Evolutionary conservation across 1,140 invertebrate genomes (phyloP).

Genomic region (Anastatus disparis): DNA sequence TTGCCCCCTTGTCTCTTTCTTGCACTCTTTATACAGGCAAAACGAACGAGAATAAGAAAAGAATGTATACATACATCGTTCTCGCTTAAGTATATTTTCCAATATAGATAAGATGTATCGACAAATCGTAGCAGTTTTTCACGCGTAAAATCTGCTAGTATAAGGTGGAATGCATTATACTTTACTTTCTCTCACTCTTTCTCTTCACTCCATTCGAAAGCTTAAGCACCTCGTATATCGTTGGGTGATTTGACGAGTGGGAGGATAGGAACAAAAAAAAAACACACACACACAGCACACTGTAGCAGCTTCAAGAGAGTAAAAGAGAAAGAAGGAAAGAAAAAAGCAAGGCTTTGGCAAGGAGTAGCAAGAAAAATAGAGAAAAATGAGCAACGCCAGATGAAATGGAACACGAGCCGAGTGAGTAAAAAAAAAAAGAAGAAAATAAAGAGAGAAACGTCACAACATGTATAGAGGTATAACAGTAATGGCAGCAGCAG

Average conservation of each 20-base stretch:
- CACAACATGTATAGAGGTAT: too few relatives aligned
- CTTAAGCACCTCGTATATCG: conserved; percentile 33
- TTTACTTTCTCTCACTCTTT: too few relatives aligned
- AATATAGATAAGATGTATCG: conserved; percentile 32
- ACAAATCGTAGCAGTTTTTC: conserved; percentile 22
- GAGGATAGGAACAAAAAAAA: too few relatives aligned
- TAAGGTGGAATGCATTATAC: neutral
- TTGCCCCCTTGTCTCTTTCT: too few relatives aligned
- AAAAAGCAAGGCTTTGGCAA: conserved; percentile 5
- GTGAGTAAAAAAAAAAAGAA: neutral
- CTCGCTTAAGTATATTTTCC: conserved; percentile 23
- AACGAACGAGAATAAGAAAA: neutral
- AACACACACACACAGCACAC: too few relatives aligned
- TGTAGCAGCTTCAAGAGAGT: too few relatives aligned
- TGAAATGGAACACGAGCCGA: conserved; percentile 20
- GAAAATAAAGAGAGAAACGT: conserved; percentile 5
- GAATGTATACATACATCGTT: neutral
- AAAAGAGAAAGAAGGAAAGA: neutral
- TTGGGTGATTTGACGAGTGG: conserved; percentile 26
- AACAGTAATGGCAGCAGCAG: neutral
- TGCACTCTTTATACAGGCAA: neutral
- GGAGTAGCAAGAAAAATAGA: conserved; percentile 1
- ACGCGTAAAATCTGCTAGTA: neutral
- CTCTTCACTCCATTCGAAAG: neutral
- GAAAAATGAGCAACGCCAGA: conserved; percentile 27